phyloP scores from a whole-genome alignment of 1,140 invertebrate species.

The Drosophila watanabei region DNA sequence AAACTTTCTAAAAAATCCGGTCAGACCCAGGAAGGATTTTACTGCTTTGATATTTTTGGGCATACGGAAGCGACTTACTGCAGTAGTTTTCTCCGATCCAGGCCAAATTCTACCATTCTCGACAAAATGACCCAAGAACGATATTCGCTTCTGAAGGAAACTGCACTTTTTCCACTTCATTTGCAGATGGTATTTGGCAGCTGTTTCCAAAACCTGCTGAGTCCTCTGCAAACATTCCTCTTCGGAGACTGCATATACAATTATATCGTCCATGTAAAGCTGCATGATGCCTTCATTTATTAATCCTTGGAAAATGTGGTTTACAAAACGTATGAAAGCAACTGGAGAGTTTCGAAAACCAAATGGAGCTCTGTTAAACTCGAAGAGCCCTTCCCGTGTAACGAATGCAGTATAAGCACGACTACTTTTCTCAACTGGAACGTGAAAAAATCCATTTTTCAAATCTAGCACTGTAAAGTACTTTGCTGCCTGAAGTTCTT shows the following conservation, averaged over 20 bases:
- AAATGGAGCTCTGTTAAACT: neutral
- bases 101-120: neutral
- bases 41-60: constrained; percentile 9
- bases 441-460: constrained; percentile 1
- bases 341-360: neutral
- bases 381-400: neutral
- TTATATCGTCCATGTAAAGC: too few relatives aligned
- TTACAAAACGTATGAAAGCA: neutral
- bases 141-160: neutral
- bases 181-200: too few relatives aligned
- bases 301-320: neutral
- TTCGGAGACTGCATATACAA: too few relatives aligned
- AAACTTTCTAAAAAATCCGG: too few relatives aligned
- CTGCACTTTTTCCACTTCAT: neutral
- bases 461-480: constrained; percentile 3
- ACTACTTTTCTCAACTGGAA: constrained; percentile 1
- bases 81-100: neutral
- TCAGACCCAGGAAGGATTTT: neutral
- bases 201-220: too few relatives aligned
- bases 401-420: neutral
- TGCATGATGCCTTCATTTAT: too few relatives aligned
- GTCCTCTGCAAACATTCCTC: too few relatives aligned
- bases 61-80: constrained; percentile 1
- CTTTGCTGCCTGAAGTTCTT: constrained; percentile 1
- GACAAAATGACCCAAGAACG: too few relatives aligned